Evolutionary conservation across 2,888 invertebrate species (phyloP), one percentile per base, ranked within the genome.

Genomic region (Rotaria macrura): DNA sequence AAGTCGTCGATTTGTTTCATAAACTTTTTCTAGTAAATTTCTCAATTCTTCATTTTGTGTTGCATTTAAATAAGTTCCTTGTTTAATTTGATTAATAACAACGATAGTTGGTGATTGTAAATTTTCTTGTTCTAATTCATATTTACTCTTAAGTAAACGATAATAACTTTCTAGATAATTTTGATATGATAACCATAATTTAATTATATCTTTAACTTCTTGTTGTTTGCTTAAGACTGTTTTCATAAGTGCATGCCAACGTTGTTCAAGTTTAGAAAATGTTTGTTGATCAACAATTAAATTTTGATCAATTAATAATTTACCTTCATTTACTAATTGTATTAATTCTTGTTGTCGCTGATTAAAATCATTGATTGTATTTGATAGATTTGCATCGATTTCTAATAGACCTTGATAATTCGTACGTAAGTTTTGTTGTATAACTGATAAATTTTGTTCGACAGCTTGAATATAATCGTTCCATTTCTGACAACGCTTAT

Each of bases 401-500:
- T 79, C 79, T 40, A 79, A 43, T 79, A 79, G n/a, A 43, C 79
- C 79, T 17, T 79, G 79, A 79, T 79, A 79, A 43, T 79, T 79
- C 23, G 79, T 79, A 43, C 25, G 25, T n/a, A 43, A 14, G 43
- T 79, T 79, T 12, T 43, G 25, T 40, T 40, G 23, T n/a, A 79
- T 43, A 10, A 79, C n/a, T 2, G 40, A 10, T 40, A 43, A n/a
- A 79, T 79, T 79, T 79, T 43, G 40, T 79, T 79, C 79, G 25
- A 79, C 34, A 25, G 79, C 79, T 79, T 79, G 40, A 43, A 79
- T 43, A 79, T 79, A 79, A 25, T 79, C 79, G 43, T 79, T 79
- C 79, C 79, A 79, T 79, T 79, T 79, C n/a, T 79, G 43, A n/a
- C 79, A 79, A n/a, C 79, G 79, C 43, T 79, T 79, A 43, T 40